A percentile compares a stretch with the other conserved stretches of the same genome.
phyloP scores from a whole-genome alignment of 2,113 vertebrate genomes.

The Callocephalon fimbriatum region DNA sequence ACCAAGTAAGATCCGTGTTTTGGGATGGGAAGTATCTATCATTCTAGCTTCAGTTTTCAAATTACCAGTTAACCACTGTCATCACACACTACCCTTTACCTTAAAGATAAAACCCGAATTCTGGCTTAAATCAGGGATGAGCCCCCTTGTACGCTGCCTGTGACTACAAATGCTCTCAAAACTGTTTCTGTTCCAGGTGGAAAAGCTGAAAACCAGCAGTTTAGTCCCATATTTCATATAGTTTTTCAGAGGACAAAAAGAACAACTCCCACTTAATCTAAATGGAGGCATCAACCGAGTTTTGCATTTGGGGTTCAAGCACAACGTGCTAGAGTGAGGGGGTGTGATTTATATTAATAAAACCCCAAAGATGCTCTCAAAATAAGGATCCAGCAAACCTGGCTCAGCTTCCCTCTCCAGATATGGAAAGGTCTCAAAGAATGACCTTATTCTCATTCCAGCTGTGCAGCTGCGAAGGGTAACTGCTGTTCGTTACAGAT shows the following conservation, averaged over 20 bases:
- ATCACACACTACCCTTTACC: neutral
- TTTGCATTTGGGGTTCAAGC: neutral
- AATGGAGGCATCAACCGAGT: neutral
- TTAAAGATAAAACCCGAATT: neutral
- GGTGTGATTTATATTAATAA: neutral
- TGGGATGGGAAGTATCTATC: neutral
- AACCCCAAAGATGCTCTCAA: accelerated
- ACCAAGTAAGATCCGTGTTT: neutral
- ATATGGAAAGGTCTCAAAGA: accelerated
- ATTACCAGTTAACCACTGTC: neutral
- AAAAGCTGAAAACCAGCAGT: neutral
- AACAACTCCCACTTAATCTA: neutral
- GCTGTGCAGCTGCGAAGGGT: neutral
- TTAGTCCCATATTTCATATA: neutral
- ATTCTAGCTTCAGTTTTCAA: neutral
- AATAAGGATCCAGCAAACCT: neutral
- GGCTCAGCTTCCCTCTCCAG: neutral
- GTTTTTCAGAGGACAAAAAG: neutral
- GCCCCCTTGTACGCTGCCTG: neutral
- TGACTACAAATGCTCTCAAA: neutral
- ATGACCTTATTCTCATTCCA: accelerated
- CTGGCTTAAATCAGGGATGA: neutral
- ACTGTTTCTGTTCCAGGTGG: neutral
- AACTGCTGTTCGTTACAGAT: neutral
- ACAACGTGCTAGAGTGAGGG: accelerated